Evolutionary conservation across 1,140 invertebrate species (phyloP), one percentile per base, ranked within the genome.

Genomic region (Eurosta solidaginis): DNA sequence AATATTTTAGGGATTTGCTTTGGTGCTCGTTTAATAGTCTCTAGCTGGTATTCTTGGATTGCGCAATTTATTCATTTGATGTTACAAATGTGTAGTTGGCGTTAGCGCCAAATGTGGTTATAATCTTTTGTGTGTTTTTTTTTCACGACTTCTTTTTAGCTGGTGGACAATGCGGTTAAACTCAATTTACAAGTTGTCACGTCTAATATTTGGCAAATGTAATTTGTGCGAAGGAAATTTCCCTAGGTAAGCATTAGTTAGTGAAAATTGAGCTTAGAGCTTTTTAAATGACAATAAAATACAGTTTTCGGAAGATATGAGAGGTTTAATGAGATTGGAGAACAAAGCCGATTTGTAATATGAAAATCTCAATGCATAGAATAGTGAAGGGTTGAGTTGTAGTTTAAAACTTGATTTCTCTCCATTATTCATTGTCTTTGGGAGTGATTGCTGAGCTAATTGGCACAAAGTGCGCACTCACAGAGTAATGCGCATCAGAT

Each of bases 111-210:
- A 12, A 63, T 36, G 29, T 22, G 33, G 17, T 68, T 68, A 5
- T 68, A 68, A 40, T 68, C n/a, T n/a, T n/a, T n/a, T n/a, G n/a
- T n/a, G n/a, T n/a, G n/a, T n/a, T n/a, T n/a, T n/a, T n/a, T n/a
- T n/a, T n/a, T n/a, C n/a, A n/a, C n/a, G n/a, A n/a, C n/a, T n/a
- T n/a, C n/a, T n/a, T 68, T 63, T 68, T 42, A 1, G 59, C 33
- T 40, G 17, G 33, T 22, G 22, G n/a, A 40, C 29, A 7, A 68
- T 40, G 36, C 7, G 33, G 33, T 22, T 40, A 40, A n/a, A 40
- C 59, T 42, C 59, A 68, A 68, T 68, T 68, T 68, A 40, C n/a
- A 68, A 68, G 59, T 68, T 68, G 59, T 68, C 59, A 68, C 59
- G 59, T 68, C 33, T 36, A 33, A 68, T 68, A 63, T 63, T 63